Base-by-base conservation (phyloP, 2,888 invertebrate species). In the Ctenicera cuprea region DNA sequence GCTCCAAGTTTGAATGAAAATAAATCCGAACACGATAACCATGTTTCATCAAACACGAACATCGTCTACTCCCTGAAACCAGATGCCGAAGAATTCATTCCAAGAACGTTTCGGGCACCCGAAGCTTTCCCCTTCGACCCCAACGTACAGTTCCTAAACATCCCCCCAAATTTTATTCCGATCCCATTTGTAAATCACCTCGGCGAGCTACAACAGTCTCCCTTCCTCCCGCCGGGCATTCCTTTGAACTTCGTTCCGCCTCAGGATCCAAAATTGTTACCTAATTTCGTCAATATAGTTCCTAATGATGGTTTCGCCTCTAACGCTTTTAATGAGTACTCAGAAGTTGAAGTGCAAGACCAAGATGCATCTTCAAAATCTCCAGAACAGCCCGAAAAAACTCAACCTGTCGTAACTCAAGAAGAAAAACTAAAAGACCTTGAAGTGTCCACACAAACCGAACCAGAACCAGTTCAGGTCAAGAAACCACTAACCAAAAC, bases 61-160 rank as follows among this genome's bases (percentile, higher is more conserved):
- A 16, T n/a, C 16, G 54, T 4, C 8, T 70, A 69, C 4, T 38
- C 57, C 26, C 77, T 87, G 52, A 86, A 86, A 78, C 85, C 87
- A 8, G 87, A 87, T 74, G 87, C 87, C 3, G 85, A 87, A 83
- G 87, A 87, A 79, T 87, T 87, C 77, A 77, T 87, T n/a, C 87
- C 87, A 3, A 81, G 86, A 68, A 80, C 82, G n/a, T 84, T 84
- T 65, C 81, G 83, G 45, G 75, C 75, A 3, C 75, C 78, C 18
- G 79, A 80, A 59, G 76, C 77, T n/a, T 76, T 81, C 38, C 72
- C 78, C 65, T 52, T 79, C 30, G 78, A 78, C 68, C 82, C 81
- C 5, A 79, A 79, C 48, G 69, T 84, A 4, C 83, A 83, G 37
- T 83, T 81, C 72, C 79, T 84, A 52, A 84, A 85, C 77, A 78